phyloP scores from a whole-genome alignment of 2,113 vertebrate species.

The Terrapene triunguis region DNA sequence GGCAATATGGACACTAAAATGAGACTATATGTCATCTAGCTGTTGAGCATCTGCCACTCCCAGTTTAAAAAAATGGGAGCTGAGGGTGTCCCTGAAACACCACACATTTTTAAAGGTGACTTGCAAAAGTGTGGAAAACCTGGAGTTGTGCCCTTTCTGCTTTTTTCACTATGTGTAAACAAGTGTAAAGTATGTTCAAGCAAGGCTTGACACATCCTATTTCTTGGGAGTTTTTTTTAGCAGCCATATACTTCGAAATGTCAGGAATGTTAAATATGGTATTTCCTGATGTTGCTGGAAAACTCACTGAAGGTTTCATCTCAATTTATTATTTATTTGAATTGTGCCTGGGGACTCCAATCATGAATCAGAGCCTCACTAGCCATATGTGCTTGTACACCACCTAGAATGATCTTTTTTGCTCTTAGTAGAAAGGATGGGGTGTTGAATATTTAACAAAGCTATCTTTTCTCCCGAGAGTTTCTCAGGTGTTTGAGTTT shows the following conservation, averaged over 20 bases:
- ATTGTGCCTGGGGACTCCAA: background rate
- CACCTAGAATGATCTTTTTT: constrained; percentile 58
- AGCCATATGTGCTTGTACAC: constrained; percentile 20
- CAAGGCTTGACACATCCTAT: constrained; percentile 2
- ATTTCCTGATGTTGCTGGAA: constrained; percentile 35
- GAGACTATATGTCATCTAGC: constrained; percentile 56
- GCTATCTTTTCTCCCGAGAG: constrained; percentile 43
- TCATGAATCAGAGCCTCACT: background rate
- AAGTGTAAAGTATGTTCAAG: background rate
- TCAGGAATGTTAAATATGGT: constrained; percentile 39
- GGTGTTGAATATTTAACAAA: constrained; percentile 60
- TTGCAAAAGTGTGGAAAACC: constrained; percentile 29
- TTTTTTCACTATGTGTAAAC: constrained; percentile 1
- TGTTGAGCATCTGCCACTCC: constrained; percentile 60
- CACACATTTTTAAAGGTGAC: constrained; percentile 15
- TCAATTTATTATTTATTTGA: constrained; percentile 38
- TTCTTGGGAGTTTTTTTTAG: background rate
- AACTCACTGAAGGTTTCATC: constrained; percentile 15
- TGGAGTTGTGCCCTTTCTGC: constrained; percentile 39
- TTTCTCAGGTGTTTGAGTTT: constrained; percentile 48
- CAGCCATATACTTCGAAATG: constrained; percentile 34
- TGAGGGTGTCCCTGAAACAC: background rate
- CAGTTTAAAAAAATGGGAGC: constrained; percentile 42
- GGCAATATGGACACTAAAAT: constrained; percentile 1
- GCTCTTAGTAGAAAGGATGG: constrained; percentile 47